Evolutionary conservation across 2,888 invertebrate genomes (phyloP).

Genomic region (Tolmerus cingulatus): DNA sequence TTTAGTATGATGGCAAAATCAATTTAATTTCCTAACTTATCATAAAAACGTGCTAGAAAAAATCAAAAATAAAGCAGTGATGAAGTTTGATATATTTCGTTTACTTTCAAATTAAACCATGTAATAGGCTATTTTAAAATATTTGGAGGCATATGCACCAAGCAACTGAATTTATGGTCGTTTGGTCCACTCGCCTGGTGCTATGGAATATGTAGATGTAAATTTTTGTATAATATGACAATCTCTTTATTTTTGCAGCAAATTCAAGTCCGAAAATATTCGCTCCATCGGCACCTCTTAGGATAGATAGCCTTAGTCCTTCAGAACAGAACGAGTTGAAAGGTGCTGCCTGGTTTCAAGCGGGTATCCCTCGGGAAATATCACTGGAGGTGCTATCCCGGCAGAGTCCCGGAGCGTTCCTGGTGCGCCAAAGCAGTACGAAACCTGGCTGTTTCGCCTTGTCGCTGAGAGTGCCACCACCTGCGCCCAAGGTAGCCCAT

Average conservation of each 20-base stretch:
- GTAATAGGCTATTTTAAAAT: neutral
- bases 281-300: conserved; percentile 60
- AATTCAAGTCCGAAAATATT: conserved; percentile 66
- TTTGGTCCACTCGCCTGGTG: neutral
- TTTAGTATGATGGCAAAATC: too few relatives aligned
- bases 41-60: neutral
- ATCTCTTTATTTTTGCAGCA: conserved; percentile 53
- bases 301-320: conserved; percentile 72
- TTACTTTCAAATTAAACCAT: neutral
- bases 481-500: conserved; percentile 84
- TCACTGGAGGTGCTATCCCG: conserved; percentile 89
- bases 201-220: neutral
- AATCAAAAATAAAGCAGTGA: neutral
- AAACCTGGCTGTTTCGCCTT: conserved; percentile 94
- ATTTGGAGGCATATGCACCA: neutral
- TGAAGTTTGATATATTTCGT: neutral
- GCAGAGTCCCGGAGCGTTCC: conserved; percentile 92
- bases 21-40: neutral
- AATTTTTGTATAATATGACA: neutral
- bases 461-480: conserved; percentile 89
- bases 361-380: conserved; percentile 93
- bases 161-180: neutral
- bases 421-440: conserved; percentile 93
- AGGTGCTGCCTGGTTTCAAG: conserved; percentile 95
- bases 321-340: conserved; percentile 82